phyloP scores from a whole-genome alignment of 1,140 invertebrate species.

The Vanessa tameamea region DNA sequence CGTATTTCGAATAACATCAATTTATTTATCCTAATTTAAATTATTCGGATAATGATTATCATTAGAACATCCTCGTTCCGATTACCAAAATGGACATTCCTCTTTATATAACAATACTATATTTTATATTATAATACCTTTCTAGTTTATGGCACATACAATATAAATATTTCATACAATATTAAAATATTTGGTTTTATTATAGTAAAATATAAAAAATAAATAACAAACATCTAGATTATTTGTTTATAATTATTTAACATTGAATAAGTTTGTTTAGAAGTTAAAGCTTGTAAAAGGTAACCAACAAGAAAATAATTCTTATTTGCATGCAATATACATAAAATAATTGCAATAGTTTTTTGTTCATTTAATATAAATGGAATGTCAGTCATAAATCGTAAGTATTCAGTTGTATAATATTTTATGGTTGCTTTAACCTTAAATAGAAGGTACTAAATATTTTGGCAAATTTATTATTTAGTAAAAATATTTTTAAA shows the following conservation, averaged over 20 bases:
- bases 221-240: conserved; percentile 3
- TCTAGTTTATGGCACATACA: conserved; percentile 22
- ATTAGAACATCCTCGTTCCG: background rate
- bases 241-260: conserved; percentile 1
- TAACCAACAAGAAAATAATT: conserved; percentile 6
- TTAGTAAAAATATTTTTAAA: background rate
- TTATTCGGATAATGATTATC: too few relatives aligned
- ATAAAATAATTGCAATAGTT: background rate
- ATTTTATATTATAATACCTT: background rate
- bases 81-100: conserved; percentile 17
- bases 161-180: conserved; percentile 11
- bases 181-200: conserved; percentile 25
- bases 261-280: conserved; percentile 11
- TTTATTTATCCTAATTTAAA: too few relatives aligned
- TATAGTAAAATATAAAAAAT: conserved; percentile 14
- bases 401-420: background rate
- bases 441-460: background rate
- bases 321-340: background rate
- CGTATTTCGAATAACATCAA: too few relatives aligned
- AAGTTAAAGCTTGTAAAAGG: conserved; percentile 8
- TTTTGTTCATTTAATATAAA: background rate
- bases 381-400: conserved; percentile 1
- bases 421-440: background rate
- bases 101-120: background rate
- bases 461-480: background rate